Evolutionary conservation across 2,888 invertebrate genomes (phyloP).

Genomic region (Emmelina monodactyla): DNA sequence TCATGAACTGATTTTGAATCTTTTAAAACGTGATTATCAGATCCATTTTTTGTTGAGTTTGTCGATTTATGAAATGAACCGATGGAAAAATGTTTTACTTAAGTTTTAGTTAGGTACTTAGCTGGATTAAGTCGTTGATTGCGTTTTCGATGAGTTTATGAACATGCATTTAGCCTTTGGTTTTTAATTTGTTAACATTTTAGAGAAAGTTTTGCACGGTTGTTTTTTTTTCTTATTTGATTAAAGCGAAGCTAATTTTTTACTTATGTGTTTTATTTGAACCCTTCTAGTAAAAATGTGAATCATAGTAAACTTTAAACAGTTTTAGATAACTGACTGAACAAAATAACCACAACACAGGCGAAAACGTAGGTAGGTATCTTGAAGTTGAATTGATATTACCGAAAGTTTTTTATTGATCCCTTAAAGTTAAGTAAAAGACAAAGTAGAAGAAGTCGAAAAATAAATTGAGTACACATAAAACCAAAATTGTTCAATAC

Average conservation of each 20-base stretch:
- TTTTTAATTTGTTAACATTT: conserved; percentile 28
- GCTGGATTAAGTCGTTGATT: conserved; percentile 4
- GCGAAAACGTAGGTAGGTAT: no score
- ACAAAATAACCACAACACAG: no score
- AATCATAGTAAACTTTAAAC: no score
- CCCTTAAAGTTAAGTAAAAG: no score
- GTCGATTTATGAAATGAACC: neutral
- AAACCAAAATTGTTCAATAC: no score
- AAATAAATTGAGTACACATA: no score
- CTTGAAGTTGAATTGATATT: no score
- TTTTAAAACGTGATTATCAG: conserved; percentile 54
- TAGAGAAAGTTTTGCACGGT: conserved; percentile 35
- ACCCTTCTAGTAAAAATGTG: no score
- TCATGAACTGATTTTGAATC: conserved; percentile 56
- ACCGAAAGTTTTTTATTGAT: no score
- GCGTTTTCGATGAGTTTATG: conserved; percentile 20
- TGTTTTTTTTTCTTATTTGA: conserved; percentile 47
- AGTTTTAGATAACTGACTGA: no score
- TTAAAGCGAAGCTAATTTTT: conserved; percentile 25
- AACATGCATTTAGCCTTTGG: conserved; percentile 24
- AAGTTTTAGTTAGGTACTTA: conserved; percentile 15
- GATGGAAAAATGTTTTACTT: conserved; percentile 22
- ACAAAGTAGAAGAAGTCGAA: no score
- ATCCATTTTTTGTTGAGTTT: conserved; percentile 22
- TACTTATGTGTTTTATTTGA: conserved; percentile 17